phyloP scores from a whole-genome alignment of 2,888 invertebrate genomes.

The Dascillus cervinus region DNA sequence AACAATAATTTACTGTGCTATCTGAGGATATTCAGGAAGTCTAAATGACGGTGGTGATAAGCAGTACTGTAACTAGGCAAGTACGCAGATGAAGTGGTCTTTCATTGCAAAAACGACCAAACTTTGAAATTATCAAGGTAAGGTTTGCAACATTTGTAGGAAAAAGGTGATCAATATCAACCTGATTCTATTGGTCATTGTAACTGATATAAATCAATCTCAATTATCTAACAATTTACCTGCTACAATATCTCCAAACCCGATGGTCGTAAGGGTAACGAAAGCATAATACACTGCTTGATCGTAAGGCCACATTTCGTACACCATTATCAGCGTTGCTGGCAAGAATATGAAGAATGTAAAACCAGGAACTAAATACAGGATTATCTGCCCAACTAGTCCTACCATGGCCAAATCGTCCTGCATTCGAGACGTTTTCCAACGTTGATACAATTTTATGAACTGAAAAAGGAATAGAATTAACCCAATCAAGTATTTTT shows the following conservation, averaged over 20 bases:
- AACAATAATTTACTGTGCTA: too few relatives aligned
- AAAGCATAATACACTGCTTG: slow-evolving; percentile 82
- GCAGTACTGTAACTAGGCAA: too few relatives aligned
- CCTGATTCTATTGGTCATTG: too few relatives aligned
- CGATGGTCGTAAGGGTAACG: slow-evolving; percentile 81
- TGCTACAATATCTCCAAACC: slow-evolving; percentile 89
- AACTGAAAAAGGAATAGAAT: slow-evolving; percentile 47
- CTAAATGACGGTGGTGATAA: too few relatives aligned
- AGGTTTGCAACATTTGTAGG: too few relatives aligned
- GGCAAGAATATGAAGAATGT: slow-evolving; percentile 82
- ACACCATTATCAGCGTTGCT: slow-evolving; percentile 72
- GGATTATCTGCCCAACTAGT: slow-evolving; percentile 68
- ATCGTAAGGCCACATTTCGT: slow-evolving; percentile 81
- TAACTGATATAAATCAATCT: too few relatives aligned
- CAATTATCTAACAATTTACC: too few relatives aligned
- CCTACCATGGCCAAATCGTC: slow-evolving; percentile 63
- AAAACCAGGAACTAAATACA: slow-evolving; percentile 84
- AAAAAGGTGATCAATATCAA: too few relatives aligned
- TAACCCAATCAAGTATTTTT: not conserved
- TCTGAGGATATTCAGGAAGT: too few relatives aligned
- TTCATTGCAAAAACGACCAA: too few relatives aligned
- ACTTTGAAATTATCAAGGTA: too few relatives aligned
- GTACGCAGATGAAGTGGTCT: too few relatives aligned
- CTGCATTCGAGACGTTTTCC: slow-evolving; percentile 62
- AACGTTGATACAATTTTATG: slow-evolving; percentile 68